Evolutionary conservation across 2,113 vertebrate genomes (phyloP), one percentile per base, ranked within the genome.

Genomic region (Poecilia latipinna): DNA sequence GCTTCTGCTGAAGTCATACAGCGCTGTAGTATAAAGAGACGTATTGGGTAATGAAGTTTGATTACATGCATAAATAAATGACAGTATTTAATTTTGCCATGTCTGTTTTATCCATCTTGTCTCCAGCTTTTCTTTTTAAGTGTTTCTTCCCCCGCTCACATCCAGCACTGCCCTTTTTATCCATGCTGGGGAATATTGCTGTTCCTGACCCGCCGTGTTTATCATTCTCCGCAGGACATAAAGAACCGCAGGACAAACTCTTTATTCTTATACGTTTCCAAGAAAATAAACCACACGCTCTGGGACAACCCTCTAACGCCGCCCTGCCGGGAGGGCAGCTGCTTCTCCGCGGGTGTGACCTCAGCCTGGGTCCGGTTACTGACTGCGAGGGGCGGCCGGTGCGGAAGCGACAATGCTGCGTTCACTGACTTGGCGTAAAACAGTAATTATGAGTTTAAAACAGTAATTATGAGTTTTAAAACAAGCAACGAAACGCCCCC

Each of bases 201-300:
- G 84, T 86, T 90, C 91, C 84, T 73, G 81, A 79, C 79, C 79
- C 22, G 54, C 7, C 2, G 1, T 91, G 87, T 91, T 92, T 86
- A 80, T 83, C 68, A 28, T 83, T 72, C 87, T 51, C 88, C 61
- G 80, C 69, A 4, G 76, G 89, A 89, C 78, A 79, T 8, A 84
- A 89, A 84, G 83, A 69, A 51, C 66, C 74, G 61, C 83, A 83
- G 70, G 68, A 51, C 37, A 88, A 90, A 90, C 81, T 86, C 63
- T 90, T 89, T 82, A 87, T 79, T 65, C 83, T 91, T 83, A 83
- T 86, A 79, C 74, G 76, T 90, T 90, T 67, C 77, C 39, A 66
- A 77, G 48, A 88, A 87, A 92, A 93, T 79, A 92, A 92, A 92
- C 80, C 15, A 10, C 17, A 31, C 85, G 8, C 83, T n/a, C 62